Evolutionary conservation across 1,140 invertebrate species (phyloP).

Genomic region (Portunus trituberculatus): DNA sequence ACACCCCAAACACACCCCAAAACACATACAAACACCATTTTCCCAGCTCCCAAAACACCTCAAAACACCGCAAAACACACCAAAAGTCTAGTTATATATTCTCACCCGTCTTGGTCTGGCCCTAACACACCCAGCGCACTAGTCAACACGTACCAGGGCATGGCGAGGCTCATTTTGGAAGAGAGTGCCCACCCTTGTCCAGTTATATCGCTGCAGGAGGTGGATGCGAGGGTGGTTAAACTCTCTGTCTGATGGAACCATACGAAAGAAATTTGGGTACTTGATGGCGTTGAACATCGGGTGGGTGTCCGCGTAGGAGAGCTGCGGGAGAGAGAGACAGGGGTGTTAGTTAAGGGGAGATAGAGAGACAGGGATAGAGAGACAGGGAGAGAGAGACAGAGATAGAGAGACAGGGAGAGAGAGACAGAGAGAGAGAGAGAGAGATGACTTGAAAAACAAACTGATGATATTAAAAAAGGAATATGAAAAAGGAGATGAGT

Average conservation of each 20-base stretch:
- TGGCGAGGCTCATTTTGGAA: slow-evolving; percentile 98
- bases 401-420: slow-evolving; percentile 42
- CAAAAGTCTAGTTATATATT: no score
- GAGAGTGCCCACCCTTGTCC: slow-evolving; percentile 97
- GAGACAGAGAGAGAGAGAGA: background rate
- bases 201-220: slow-evolving; percentile 95
- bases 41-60: no score
- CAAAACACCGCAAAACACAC: background rate
- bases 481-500: no score
- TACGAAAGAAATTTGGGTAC: slow-evolving; percentile 97
- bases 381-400: slow-evolving; percentile 48
- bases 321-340: slow-evolving; percentile 82
- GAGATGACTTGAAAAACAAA: no score
- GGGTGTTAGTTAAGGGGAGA: background rate
- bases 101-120: no score
- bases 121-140: background rate
- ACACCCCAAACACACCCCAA: no score
- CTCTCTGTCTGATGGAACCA: slow-evolving; percentile 97
- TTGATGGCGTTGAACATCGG: slow-evolving; percentile 97
- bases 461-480: no score
- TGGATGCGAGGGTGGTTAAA: slow-evolving; percentile 95
- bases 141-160: slow-evolving; percentile 86
- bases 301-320: slow-evolving; percentile 99
- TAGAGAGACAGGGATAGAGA: slow-evolving; percentile 39
- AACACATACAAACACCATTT: no score